Evolutionary conservation across 2,113 vertebrate genomes (phyloP), one percentile per base, ranked within the genome.

Genomic region (Candoia aspera): DNA sequence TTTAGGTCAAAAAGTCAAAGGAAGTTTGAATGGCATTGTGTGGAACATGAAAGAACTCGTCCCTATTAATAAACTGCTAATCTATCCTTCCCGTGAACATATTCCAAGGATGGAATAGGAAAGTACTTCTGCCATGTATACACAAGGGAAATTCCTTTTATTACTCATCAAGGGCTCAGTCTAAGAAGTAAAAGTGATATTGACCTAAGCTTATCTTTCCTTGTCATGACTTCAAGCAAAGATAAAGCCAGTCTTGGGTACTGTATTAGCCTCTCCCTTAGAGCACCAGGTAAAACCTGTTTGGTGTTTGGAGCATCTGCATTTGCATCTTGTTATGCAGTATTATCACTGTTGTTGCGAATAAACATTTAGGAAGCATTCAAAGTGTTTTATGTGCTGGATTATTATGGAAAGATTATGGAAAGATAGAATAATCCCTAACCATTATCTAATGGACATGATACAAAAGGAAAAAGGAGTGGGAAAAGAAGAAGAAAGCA

Each of bases 11-110:
- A 93, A 83, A 68, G 57, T 93, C 2, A 58, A 93, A 95, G 95
- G 95, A 95, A 85, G 91, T 55, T 79, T 0, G 12, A 93, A 87
- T 86, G 92, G 91, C 95, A 95, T 95, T 95, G 8, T 79, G 8
- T 84, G 90, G 95, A 96, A 95, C 95, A 95, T 0, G 91, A 94
- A 97, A 94, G 95, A 95, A 94, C 95, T 94, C 94, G 90, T 87
- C 92, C 84, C 13, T 0, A 91, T 90, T 89, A 91, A 93, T 95
- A 94, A 94, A 95, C 95, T 90, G 92, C 91, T 94, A 92, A 93
- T 94, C 95, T 95, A 93, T 92, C 93, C 0, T 94, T 94, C 33
- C 92, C 2, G 91, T 9, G 2, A 92, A 33, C 92, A 89, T 94
- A 94, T 95, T 94, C 93, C 94, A 86, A 90, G 93, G 92, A 93